Evolutionary conservation across 2,888 invertebrate genomes (phyloP), one percentile per base, ranked within the genome.

Genomic region (Zeuzera pyrina): DNA sequence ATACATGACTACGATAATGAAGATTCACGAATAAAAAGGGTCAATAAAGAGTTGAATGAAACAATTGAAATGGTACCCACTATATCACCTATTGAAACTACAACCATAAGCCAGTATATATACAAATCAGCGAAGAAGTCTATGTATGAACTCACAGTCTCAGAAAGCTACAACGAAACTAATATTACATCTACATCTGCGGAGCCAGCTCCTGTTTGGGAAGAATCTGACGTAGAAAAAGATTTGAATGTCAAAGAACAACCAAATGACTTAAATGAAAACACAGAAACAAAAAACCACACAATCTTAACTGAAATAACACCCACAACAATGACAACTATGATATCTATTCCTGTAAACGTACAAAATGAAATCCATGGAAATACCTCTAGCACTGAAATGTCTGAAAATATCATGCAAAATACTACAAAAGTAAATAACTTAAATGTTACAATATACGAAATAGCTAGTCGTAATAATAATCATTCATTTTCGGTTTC

Each of bases 361-460:
- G n/a, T n/a, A 12, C 8, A 30, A 37, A 39, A 30, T n/a, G 36
- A 35, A 30, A 38, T 31, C 12, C 6, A 19, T 31, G 31, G 36
- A 21, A 33, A 26, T 29, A 21, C 32, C 13, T 29, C 38, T 13
- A 12, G 3, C 8, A 27, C 29, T 28, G 35, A 38, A 21, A 27
- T 16, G 14, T 11, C 12, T 1, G 35, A 38, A 30, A 21, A 2
- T 12, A 24, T 28, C 7, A 27, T 13, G 25, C 54, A 57, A 45
- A 68, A 61, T 31, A 39, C 62, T 22, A 65, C 72, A 33, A 57
- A 56, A 33, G 43, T 51, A 15, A 78, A 55, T 35, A 78, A 79
- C 39, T 51, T 83, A 23, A 74, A 76, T 40, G 78, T 81, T 11
- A 79, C 69, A 12, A 76, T 83, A 41, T 83, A 83, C 32, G 83